Conservation (phyloP, 2,113 vertebrate species). For the Carassius carassius region DNA sequence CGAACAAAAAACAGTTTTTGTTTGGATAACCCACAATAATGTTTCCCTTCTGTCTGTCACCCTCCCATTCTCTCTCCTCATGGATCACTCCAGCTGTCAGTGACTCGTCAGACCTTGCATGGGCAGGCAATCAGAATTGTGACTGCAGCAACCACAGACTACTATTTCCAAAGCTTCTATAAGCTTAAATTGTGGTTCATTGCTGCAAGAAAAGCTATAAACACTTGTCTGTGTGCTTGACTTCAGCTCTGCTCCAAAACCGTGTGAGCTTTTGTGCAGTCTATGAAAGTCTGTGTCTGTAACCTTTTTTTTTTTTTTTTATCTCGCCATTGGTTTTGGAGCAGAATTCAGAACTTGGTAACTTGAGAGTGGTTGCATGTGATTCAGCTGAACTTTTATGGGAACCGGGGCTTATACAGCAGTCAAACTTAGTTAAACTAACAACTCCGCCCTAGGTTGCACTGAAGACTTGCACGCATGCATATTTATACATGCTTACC, state of each 20-base stretch:
- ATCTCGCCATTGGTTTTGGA: background rate
- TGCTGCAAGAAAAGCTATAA: constrained; percentile 7
- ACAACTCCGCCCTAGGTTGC: constrained; percentile 32
- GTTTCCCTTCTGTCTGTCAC: constrained; percentile 28
- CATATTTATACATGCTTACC: constrained; percentile 56
- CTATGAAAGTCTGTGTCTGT: background rate
- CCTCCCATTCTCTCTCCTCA: constrained; percentile 45
- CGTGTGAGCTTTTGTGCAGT: too few species aligned
- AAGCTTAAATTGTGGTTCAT: background rate
- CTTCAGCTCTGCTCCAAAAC: background rate
- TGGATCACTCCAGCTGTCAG: constrained; percentile 67
- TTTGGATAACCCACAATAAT: constrained; percentile 66
- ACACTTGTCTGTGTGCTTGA: background rate
- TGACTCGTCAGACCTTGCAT: background rate
- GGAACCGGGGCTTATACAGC: constrained; percentile 41
- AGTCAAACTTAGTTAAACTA: constrained; percentile 41
- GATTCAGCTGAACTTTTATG: background rate
- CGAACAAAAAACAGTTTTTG: constrained; percentile 69
- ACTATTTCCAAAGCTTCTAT: background rate
- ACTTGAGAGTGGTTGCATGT: background rate
- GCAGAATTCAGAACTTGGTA: background rate
- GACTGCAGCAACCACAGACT: background rate
- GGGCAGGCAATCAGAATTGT: background rate
- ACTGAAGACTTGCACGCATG: constrained; percentile 52
- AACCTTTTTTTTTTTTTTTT: too few species aligned